These are phyloP conservation scores for Euclidia mi DNA, from an alignment of 2,888 invertebrate species.

Conservation along the genomic window DNA sequence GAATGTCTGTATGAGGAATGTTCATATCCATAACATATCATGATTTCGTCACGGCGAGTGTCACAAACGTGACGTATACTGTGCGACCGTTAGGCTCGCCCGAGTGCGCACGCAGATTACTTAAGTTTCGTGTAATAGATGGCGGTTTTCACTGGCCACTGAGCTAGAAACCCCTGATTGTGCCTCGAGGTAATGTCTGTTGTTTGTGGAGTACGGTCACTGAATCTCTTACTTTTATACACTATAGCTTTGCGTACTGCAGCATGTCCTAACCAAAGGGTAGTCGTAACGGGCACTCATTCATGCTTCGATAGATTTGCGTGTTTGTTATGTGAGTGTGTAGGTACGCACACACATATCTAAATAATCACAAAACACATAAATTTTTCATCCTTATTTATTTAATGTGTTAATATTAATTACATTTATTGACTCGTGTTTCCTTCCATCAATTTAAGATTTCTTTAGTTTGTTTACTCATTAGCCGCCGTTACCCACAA, in stretches of 20 bases:
- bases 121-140: conserved; percentile 2
- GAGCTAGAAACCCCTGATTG: background rate
- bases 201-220: conserved; percentile 1
- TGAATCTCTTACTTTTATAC: background rate
- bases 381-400: too few species aligned
- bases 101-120: conserved; percentile 1
- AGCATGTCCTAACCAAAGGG: background rate
- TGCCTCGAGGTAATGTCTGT: conserved; percentile 3
- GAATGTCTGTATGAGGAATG: too few species aligned
- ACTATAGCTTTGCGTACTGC: background rate
- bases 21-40: background rate
- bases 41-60: background rate
- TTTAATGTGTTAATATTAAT: too few species aligned
- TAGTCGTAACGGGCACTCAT: too few species aligned
- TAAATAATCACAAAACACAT: too few species aligned
- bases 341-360: too few species aligned
- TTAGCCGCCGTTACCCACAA: too few species aligned
- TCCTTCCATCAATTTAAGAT: too few species aligned
- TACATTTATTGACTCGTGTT: too few species aligned
- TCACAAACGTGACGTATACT: background rate
- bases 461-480: too few species aligned
- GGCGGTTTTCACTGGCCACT: conserved; percentile 2
- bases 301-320: too few species aligned
- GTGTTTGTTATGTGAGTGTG: too few species aligned
- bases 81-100: background rate